These are phyloP conservation scores for Ptilorrhoa leucosticta DNA, from an alignment of 2,113 vertebrate species.

Conservation along the genomic window DNA sequence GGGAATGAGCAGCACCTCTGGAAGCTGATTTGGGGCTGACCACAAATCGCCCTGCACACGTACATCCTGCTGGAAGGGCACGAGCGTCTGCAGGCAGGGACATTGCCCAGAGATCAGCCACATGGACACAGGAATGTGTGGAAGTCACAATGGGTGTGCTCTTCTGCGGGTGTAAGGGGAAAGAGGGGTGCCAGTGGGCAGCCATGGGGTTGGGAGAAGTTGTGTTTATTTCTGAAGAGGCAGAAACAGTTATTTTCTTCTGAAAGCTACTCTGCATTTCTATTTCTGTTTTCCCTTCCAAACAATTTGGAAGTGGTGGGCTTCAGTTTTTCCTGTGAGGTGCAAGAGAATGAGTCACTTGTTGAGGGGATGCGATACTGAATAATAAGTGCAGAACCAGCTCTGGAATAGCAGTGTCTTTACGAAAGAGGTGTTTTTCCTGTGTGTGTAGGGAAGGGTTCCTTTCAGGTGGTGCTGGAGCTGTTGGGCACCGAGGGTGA, in stretches of 20 bases:
- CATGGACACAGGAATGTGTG: not conserved
- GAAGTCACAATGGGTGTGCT: accelerated
- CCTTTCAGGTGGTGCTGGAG: not conserved
- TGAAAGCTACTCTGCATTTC: not conserved
- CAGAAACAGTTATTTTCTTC: not conserved
- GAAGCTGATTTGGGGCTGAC: not conserved
- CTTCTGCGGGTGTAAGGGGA: not conserved
- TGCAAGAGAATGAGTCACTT: not conserved
- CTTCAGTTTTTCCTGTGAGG: not conserved
- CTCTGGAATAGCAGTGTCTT: not conserved
- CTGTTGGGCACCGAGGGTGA: not conserved
- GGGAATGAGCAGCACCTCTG: not conserved
- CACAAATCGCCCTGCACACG: not conserved
- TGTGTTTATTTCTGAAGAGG: not conserved
- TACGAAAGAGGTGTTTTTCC: not conserved
- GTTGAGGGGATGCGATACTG: not conserved
- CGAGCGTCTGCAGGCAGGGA: not conserved
- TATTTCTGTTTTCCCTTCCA: not conserved
- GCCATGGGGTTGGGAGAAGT: not conserved
- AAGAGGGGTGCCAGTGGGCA: not conserved
- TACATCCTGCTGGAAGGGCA: not conserved
- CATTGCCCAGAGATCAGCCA: not conserved
- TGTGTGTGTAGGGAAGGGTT: not conserved
- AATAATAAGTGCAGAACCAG: not conserved
- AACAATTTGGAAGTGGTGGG: not conserved